Conservation (phyloP, 2,797 vertebrate genomes). For the Clamator glandarius region DNA sequence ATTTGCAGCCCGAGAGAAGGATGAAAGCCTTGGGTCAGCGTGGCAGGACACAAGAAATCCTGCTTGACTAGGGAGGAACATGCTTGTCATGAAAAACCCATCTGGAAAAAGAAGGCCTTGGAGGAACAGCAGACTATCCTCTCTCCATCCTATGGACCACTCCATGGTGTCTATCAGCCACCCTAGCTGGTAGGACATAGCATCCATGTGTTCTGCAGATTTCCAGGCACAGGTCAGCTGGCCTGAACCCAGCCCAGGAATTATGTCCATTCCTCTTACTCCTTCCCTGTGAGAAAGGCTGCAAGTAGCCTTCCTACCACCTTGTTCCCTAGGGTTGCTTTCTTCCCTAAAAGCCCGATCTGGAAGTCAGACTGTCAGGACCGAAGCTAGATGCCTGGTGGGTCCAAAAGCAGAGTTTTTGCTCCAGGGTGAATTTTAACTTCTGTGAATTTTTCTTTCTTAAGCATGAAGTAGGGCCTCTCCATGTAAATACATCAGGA, state of each 20-base stretch:
- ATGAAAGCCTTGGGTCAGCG: not conserved
- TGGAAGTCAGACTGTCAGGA: not conserved
- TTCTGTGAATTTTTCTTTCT: not conserved
- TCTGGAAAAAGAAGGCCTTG: not conserved
- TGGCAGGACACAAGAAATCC: not conserved
- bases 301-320: not conserved
- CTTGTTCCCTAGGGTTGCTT: not conserved
- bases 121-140: not conserved
- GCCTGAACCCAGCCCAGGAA: not conserved
- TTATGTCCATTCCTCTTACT: rapidly evolving
- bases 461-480: not conserved
- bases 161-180: not conserved
- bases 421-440: not conserved
- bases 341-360: not conserved
- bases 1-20: not conserved
- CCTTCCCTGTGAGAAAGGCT: not conserved
- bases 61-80: not conserved
- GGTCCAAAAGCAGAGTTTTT: not conserved
- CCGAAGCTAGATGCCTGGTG: not conserved
- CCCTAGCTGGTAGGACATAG: not conserved
- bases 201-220: not conserved
- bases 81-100: not conserved
- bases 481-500: not conserved
- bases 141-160: not conserved
- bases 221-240: not conserved